These are phyloP conservation scores for Prietella phreatophila DNA, from an alignment of 2,113 vertebrate genomes.

Conservation along the genomic window DNA sequence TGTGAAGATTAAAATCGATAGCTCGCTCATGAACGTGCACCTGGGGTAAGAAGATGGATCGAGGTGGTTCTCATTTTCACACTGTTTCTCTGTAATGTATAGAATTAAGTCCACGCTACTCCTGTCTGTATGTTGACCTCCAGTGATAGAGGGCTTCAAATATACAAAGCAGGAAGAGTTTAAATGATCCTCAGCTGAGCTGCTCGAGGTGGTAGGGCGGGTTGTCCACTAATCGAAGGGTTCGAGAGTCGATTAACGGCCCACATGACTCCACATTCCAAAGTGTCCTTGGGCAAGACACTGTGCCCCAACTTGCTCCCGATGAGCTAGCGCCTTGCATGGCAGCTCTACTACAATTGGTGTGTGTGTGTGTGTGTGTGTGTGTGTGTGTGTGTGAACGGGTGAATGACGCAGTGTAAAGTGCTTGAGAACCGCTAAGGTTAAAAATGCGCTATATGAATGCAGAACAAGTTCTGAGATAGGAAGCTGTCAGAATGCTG, in stretches of 20 bases:
- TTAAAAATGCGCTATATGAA: too few species aligned
- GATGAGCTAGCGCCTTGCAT: too few species aligned
- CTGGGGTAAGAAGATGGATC: neutral
- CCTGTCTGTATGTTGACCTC: neutral
- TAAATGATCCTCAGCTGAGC: neutral
- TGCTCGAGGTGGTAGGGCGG: neutral
- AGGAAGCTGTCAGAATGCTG: neutral
- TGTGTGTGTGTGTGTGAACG: too few species aligned
- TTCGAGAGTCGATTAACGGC: too few species aligned
- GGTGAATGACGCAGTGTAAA: too few species aligned
- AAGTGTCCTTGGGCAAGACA: too few species aligned
- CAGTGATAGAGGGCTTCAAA: neutral
- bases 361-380: too few species aligned
- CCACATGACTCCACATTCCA: too few species aligned
- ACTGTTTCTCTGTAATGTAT: neutral
- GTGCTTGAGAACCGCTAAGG: too few species aligned
- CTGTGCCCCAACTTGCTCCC: too few species aligned
- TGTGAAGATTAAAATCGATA: constrained; percentile 21
- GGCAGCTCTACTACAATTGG: too few species aligned
- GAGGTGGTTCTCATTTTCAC: neutral
- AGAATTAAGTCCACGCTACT: neutral
- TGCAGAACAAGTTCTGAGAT: neutral
- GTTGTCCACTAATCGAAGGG: too few species aligned
- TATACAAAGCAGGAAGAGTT: neutral
- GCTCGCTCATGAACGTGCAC: neutral